Conservation (phyloP, 2,797 vertebrate species). For the Argya squamiceps region DNA sequence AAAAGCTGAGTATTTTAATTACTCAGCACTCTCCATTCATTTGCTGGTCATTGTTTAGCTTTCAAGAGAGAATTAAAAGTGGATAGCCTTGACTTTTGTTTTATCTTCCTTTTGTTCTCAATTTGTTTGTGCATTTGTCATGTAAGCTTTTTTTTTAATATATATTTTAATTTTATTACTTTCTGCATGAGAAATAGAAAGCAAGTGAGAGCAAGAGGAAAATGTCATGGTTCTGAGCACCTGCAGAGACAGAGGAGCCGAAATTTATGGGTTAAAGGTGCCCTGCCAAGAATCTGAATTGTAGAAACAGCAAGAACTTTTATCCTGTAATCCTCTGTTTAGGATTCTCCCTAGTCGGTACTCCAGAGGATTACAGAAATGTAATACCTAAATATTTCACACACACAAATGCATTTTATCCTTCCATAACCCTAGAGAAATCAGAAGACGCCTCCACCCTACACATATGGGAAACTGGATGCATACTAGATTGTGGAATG, state of each 20-base stretch:
- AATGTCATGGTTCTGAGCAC: not conserved
- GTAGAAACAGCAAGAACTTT: conserved; percentile 9
- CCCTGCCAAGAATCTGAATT: conserved; percentile 6
- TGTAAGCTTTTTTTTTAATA: not conserved
- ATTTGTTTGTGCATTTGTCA: not conserved
- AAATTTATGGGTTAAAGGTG: conserved; percentile 15
- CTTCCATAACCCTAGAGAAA: not conserved
- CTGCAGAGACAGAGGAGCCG: not conserved
- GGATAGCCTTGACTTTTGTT: not conserved
- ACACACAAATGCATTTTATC: not conserved
- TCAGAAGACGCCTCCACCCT: not conserved
- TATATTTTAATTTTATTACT: not conserved
- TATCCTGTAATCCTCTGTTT: not conserved
- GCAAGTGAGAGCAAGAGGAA: not conserved
- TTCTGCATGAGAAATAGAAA: not conserved
- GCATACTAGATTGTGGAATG: not conserved
- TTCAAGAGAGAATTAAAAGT: not conserved
- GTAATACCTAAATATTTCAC: not conserved
- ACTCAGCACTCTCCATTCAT: not conserved
- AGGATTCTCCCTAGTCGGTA: not conserved
- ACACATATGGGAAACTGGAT: not conserved
- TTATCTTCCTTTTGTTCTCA: not conserved
- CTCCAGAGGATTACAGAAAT: not conserved
- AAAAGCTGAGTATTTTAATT: not conserved
- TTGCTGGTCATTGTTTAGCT: not conserved